phyloP scores from a whole-genome alignment of 1,140 invertebrate genomes.

The Tetraneura akinire region DNA sequence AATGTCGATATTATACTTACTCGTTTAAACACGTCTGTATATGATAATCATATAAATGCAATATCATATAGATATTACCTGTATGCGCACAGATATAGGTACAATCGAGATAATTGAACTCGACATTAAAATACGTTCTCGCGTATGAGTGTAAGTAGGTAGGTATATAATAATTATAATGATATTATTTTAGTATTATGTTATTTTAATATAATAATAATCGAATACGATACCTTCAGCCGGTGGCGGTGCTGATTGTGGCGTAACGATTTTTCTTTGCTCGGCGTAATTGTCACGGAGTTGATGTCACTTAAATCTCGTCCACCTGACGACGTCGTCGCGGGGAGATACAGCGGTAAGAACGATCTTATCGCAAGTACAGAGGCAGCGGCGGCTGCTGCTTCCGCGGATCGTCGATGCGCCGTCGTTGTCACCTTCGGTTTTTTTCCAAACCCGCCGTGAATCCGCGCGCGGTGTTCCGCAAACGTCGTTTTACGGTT shows the following conservation, averaged over 20 bases:
- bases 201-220: too few species aligned
- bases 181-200: too few species aligned
- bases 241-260: not conserved
- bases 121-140: too few species aligned
- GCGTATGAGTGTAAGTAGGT: too few species aligned
- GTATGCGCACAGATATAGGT: too few species aligned
- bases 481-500: too few species aligned
- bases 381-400: conserved; percentile 15
- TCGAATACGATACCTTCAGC: not conserved
- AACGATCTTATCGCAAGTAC: not conserved
- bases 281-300: not conserved
- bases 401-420: not conserved
- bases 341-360: not conserved
- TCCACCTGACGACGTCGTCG: not conserved
- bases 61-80: too few species aligned
- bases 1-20: too few species aligned
- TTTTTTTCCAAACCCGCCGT: not conserved
- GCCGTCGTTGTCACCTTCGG: not conserved
- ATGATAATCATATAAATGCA: too few species aligned
- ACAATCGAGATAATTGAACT: too few species aligned
- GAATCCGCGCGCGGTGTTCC: not conserved
- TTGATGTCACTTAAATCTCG: not conserved
- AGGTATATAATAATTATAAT: too few species aligned
- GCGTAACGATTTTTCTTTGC: not conserved
- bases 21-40: too few species aligned